A percentile compares a stretch with the other conserved stretches of the same genome.
Conservation (phyloP, 2,888 invertebrate genomes). For the Diplazon laetatorius region DNA sequence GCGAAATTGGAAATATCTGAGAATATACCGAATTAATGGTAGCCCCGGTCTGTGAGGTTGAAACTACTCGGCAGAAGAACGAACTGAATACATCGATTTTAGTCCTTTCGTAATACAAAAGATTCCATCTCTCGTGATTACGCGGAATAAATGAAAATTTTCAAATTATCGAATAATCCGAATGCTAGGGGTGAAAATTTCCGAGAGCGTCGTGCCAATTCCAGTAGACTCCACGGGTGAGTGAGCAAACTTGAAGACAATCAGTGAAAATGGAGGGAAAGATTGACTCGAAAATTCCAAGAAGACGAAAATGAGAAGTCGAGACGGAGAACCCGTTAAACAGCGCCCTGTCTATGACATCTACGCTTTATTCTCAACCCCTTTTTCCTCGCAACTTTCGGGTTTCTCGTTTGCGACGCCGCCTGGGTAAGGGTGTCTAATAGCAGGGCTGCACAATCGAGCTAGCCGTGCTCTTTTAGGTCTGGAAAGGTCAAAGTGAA, state of each 20-base stretch:
- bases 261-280: conserved; percentile 2
- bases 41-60: not conserved
- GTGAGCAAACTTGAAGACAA: conserved; percentile 12
- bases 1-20: not conserved
- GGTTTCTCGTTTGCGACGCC: conserved; percentile 15
- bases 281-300: conserved; percentile 29
- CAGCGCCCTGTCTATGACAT: conserved; percentile 35
- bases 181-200: not conserved
- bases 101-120: not conserved
- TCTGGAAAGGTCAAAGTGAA: conserved; percentile 53
- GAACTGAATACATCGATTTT: not conserved
- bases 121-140: not conserved
- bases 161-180: not conserved
- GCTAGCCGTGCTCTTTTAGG: conserved; percentile 18
- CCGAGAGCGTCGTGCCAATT: conserved; percentile 1
- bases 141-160: not conserved
- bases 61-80: not conserved
- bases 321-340: conserved; percentile 17
- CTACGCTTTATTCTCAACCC: conserved; percentile 42
- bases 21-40: not conserved
- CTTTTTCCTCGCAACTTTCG: conserved; percentile 16
- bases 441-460: conserved; percentile 46
- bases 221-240: not conserved
- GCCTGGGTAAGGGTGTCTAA: conserved; percentile 43
- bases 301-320: conserved; percentile 8